phyloP scores from a whole-genome alignment of 2,797 vertebrate species.

The Aphelocoma californica region DNA sequence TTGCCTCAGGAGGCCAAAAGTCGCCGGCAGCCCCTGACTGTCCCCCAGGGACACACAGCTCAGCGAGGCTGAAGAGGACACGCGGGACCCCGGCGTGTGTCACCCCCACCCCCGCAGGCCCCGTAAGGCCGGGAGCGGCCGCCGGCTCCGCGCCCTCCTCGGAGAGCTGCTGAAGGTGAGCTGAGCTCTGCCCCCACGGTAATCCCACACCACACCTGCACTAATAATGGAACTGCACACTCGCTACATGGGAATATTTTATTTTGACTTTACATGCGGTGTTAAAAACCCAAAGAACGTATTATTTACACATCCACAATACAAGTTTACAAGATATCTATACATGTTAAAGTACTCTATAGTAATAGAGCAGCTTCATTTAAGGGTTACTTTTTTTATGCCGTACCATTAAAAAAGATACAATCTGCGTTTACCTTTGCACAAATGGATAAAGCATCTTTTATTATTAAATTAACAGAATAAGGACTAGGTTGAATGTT shows the following conservation, averaged over 20 bases:
- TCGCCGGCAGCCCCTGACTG: neutral
- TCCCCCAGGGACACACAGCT: too few relatives aligned
- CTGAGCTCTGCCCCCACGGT: fast-evolving
- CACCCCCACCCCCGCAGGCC: neutral
- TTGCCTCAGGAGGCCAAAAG: neutral
- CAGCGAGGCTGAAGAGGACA: neutral
- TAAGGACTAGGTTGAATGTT: slow-evolving; percentile 90
- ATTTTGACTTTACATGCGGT: slow-evolving; percentile 99
- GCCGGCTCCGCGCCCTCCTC: neutral
- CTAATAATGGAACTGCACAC: neutral
- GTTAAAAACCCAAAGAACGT: slow-evolving; percentile 96
- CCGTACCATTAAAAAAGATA: slow-evolving; percentile 92
- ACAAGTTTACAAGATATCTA: slow-evolving; percentile 99
- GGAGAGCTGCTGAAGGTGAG: neutral
- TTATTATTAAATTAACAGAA: slow-evolving; percentile 87
- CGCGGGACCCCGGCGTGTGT: fast-evolving
- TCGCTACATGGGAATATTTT: slow-evolving; percentile 86
- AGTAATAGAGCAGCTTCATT: slow-evolving; percentile 90
- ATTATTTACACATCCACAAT: slow-evolving; percentile 99
- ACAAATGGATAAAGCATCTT: slow-evolving; percentile 86
- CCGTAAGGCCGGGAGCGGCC: neutral
- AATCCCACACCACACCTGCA: neutral
- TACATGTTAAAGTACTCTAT: slow-evolving; percentile 96
- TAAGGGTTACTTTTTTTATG: slow-evolving; percentile 87
- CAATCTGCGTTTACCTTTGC: slow-evolving; percentile 89